A percentile compares a stretch with the other conserved stretches of the same genome.
phyloP scores from a whole-genome alignment of 2,888 invertebrate species.

The Sicus ferrugineus region DNA sequence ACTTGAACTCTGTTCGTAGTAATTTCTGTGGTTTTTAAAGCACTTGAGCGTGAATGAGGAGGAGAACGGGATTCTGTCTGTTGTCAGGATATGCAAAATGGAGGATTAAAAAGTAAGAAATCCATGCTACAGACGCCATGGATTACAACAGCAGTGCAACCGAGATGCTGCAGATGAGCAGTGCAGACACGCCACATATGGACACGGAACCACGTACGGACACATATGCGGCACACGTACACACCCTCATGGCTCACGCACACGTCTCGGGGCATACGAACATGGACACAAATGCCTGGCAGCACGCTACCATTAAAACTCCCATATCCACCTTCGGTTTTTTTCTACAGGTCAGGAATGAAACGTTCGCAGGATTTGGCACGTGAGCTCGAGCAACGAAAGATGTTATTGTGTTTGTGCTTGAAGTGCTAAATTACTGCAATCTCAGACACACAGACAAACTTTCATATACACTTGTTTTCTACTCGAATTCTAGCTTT shows the following conservation, averaged over 20 bases:
- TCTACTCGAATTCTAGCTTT: neutral
- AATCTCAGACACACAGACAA: neutral
- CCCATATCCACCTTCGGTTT: too few species aligned
- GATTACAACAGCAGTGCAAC: neutral
- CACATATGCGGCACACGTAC: neutral
- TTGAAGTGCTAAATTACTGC: conserved; percentile 29
- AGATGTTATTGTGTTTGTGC: neutral
- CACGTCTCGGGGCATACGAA: neutral
- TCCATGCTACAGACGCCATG: neutral
- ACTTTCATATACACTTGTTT: neutral
- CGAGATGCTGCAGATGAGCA: too few species aligned
- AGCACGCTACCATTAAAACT: too few species aligned
- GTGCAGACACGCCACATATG: conserved; percentile 1
- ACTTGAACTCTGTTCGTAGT: neutral
- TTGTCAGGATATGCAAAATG: conserved; percentile 19
- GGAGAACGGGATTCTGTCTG: conserved; percentile 2
- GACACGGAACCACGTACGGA: neutral
- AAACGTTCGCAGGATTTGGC: too few species aligned
- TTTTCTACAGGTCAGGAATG: too few species aligned
- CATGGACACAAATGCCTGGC: neutral
- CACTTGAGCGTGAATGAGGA: neutral
- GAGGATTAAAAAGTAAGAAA: conserved; percentile 4
- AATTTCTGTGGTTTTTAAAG: conserved; percentile 24
- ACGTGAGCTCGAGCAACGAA: too few species aligned
- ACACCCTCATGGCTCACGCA: neutral